Evolutionary conservation across 1,140 invertebrate genomes (phyloP).

Genomic region (Pararge aegeria): DNA sequence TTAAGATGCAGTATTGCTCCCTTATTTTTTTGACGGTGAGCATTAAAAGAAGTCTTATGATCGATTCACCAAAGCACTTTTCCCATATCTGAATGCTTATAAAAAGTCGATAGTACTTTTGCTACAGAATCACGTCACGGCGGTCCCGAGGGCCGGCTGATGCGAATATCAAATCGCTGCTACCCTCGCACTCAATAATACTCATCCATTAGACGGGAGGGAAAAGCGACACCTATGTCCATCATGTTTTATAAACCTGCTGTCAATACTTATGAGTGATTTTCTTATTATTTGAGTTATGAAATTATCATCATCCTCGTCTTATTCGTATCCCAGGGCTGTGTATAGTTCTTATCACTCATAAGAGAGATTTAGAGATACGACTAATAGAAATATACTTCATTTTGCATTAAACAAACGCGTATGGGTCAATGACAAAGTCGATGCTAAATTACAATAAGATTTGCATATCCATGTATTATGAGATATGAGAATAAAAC

Average conservation of each 20-base stretch:
- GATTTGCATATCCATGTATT: no score
- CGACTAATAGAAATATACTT: no score
- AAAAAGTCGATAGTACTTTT: conserved; percentile 50
- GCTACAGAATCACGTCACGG: conserved; percentile 59
- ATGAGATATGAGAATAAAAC: no score
- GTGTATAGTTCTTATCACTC: no score
- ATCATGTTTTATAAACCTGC: conserved; percentile 45
- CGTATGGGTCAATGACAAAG: no score
- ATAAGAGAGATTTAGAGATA: no score
- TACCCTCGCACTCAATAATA: conserved; percentile 66
- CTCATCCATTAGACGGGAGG: conserved; percentile 61
- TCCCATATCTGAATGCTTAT: conserved; percentile 52
- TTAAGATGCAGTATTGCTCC: neutral
- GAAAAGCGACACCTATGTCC: conserved; percentile 55
- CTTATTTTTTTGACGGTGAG: conserved; percentile 17
- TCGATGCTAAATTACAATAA: no score
- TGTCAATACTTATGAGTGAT: conserved; percentile 41
- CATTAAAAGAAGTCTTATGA: conserved; percentile 26
- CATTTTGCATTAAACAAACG: no score
- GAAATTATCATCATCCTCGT: no score
- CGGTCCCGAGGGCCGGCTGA: conserved; percentile 61
- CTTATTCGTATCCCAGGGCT: no score
- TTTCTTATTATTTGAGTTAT: neutral
- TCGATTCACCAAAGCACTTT: conserved; percentile 43
- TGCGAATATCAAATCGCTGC: conserved; percentile 72